These are phyloP conservation scores for Himalopsyche japonica DNA, from an alignment of 2,888 invertebrate genomes.

Conservation along the genomic window DNA sequence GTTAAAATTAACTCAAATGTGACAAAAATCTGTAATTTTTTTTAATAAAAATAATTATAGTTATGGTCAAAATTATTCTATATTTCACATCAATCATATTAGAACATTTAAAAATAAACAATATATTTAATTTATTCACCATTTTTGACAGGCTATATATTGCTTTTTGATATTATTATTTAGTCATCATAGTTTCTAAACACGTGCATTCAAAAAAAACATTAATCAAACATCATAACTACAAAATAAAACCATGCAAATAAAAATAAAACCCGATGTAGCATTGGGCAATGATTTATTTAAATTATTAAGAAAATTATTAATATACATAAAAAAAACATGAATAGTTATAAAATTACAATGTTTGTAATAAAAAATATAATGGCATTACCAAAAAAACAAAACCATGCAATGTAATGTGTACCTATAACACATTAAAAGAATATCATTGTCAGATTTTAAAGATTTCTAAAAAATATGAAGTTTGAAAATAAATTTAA, in stretches of 20 bases:
- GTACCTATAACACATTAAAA: neutral
- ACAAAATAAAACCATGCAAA: neutral
- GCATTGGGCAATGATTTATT: neutral
- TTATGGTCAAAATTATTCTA: neutral
- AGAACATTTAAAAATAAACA: too few relatives aligned
- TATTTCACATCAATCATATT: neutral
- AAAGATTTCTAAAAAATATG: too few relatives aligned
- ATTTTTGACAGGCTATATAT: too few relatives aligned
- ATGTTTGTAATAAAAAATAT: neutral
- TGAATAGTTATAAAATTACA: neutral
- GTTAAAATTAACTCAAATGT: neutral
- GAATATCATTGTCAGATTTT: neutral
- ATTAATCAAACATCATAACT: neutral
- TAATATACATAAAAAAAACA: neutral
- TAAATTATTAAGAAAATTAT: neutral
- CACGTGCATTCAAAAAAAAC: neutral
- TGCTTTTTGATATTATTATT: too few relatives aligned
- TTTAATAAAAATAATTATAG: neutral
- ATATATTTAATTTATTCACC: too few relatives aligned
- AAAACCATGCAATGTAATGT: conserved; percentile 26
- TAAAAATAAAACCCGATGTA: neutral
- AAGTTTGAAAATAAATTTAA: too few relatives aligned
- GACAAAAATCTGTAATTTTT: too few relatives aligned
- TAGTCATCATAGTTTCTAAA: neutral
- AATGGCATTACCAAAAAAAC: conserved; percentile 32